Evolutionary conservation across 2,888 invertebrate species (phyloP), one percentile per base, ranked within the genome.

Genomic region (Himalopsyche tibetana): DNA sequence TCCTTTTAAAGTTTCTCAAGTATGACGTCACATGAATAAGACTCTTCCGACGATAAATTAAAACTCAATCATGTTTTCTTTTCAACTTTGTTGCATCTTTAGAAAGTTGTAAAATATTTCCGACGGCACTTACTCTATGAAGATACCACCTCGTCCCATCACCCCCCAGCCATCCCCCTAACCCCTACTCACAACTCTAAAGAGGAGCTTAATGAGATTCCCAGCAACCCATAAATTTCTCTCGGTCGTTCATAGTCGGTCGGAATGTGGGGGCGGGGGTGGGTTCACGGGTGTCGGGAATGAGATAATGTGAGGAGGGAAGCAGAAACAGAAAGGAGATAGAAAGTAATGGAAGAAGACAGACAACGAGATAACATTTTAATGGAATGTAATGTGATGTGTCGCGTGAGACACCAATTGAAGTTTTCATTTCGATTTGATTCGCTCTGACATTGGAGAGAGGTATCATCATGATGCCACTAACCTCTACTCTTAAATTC

Each of bases 201-300:
- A 88, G 88, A 88, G 88, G 87, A 84, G 85, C 87, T 88, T 89
- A 89, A 89, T 89, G 89, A 89, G 89, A 89, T 89, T 89, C 89
- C 86, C 89, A 87, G 88, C 87, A 88, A 88, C 88, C 89, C 89
- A 89, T 89, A 89, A 89, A 89, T 89, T 88, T 88, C 83, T 86
- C 88, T 84, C 87, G 88, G 84, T 87, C 87, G 86, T 86, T 88
- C 87, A 84, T 87, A 86, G 82, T 84, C 85, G 85, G 85, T 84
- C 82, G 88, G 87, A 83, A 87, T 86, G 89, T 85, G 86, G 87
- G 80, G 84, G 89, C 86, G 84, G 88, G 85, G 84, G 86, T 85
- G 79, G 86, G 84, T 51, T 55, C 38, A 36, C n/a, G 83, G 82
- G 82, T 36, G 84, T 36, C 51, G 74, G 84, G 38, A 80, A 80